A percentile compares a stretch with the other conserved stretches of the same genome.
phyloP scores from a whole-genome alignment of 2,888 invertebrate species.

The Sphinx pinastri region DNA sequence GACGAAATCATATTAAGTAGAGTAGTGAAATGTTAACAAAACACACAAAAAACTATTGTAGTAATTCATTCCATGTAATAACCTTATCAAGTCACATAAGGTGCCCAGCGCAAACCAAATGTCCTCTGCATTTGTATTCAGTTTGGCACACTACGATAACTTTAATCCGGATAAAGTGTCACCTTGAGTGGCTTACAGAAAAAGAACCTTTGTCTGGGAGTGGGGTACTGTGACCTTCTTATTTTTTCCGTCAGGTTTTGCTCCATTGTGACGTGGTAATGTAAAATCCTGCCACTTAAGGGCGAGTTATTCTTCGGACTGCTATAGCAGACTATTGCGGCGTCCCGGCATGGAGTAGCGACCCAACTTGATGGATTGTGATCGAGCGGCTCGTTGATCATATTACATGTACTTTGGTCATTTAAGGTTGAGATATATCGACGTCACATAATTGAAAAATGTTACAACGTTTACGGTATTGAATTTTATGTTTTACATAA shows the following conservation, averaged over 20 bases:
- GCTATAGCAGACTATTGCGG: constrained; percentile 59
- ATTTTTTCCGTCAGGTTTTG: constrained; percentile 75
- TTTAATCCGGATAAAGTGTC: constrained; percentile 83
- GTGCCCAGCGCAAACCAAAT: constrained; percentile 51
- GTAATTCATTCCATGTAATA: constrained; percentile 45
- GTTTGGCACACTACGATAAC: constrained; percentile 81
- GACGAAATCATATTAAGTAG: background rate
- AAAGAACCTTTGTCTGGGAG: constrained; percentile 78
- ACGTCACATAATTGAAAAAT: constrained; percentile 52
- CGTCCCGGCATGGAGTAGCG: constrained; percentile 39
- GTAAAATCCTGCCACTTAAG: constrained; percentile 70
- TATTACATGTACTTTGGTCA: constrained; percentile 69
- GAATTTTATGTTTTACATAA: background rate
- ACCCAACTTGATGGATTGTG: constrained; percentile 74
- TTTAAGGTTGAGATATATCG: constrained; percentile 65
- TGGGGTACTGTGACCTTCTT: constrained; percentile 73
- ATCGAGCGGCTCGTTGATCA: constrained; percentile 77
- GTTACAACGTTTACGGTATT: constrained; percentile 25
- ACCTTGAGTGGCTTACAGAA: constrained; percentile 80
- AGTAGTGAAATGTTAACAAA: constrained; percentile 31
- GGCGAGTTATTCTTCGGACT: constrained; percentile 62
- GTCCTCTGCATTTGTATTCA: constrained; percentile 78
- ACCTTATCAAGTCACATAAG: constrained; percentile 57
- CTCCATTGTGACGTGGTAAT: constrained; percentile 70
- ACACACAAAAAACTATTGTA: constrained; percentile 21